Evolutionary conservation across 2,888 invertebrate species (phyloP).

Genomic region (Eumacrocentrus americanus): DNA sequence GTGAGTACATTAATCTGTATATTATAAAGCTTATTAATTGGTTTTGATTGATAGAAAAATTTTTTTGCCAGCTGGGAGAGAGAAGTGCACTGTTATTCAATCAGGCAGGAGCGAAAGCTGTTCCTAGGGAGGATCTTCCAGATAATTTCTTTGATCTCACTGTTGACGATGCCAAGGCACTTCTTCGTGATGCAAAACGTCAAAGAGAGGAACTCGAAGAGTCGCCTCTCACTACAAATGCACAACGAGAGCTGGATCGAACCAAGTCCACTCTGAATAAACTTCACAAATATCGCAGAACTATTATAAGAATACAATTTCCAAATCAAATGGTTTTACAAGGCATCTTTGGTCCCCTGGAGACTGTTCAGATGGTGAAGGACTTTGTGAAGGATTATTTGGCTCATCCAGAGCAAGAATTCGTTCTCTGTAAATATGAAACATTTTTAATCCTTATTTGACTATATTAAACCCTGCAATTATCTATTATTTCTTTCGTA

Average conservation of each 20-base stretch:
- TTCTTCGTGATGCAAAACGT: constrained; percentile 77
- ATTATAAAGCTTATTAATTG: too few relatives aligned
- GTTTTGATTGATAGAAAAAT: not conserved
- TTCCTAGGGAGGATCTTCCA: constrained; percentile 74
- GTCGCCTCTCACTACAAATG: constrained; percentile 74
- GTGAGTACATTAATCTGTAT: too few relatives aligned
- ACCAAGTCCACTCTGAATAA: constrained; percentile 66
- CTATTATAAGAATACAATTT: constrained; percentile 84
- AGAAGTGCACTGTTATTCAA: constrained; percentile 78
- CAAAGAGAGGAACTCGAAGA: constrained; percentile 71
- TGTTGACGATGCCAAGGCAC: constrained; percentile 77
- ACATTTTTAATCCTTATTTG: constrained; percentile 25
- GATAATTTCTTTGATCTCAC: constrained; percentile 91
- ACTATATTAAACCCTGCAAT: constrained; percentile 4
- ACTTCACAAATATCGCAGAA: constrained; percentile 74
- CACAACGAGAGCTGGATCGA: constrained; percentile 68
- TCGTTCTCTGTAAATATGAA: constrained; percentile 78
- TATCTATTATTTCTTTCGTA: constrained; percentile 43
- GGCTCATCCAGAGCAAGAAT: constrained; percentile 69
- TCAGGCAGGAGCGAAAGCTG: constrained; percentile 65
- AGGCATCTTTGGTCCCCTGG: constrained; percentile 80
- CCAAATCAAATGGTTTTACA: constrained; percentile 86
- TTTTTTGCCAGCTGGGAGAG: constrained; percentile 68
- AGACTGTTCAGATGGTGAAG: constrained; percentile 73
- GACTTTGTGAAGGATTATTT: constrained; percentile 79